Evolutionary conservation across 2,888 invertebrate genomes (phyloP), one percentile per base, ranked within the genome.

Genomic region (Sinopyrophorus schimmeli): DNA sequence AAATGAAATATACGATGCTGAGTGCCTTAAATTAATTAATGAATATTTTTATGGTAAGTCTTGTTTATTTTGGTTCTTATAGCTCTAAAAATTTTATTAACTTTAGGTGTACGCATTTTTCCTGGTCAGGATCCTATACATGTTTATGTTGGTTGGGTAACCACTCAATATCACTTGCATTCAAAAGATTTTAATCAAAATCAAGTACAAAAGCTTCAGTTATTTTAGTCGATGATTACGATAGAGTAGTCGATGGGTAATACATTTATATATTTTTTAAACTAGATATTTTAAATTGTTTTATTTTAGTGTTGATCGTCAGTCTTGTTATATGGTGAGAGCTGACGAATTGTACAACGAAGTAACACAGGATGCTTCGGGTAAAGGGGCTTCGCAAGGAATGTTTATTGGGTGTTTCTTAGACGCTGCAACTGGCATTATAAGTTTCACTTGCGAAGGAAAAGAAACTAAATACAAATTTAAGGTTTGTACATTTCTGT

Each of bases 111-210:
- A 50, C 78, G 89, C 53, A 89, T 96, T 54, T 95, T 92, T 73
- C 95, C 96, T 21, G 95, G 95, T 41, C 95, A 96, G 74, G 95
- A 96, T 69, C 93, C 94, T 0, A 85, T 87, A 0, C 91, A 93
- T 69, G 92, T 98, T 14, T 98, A 93, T 73, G 89, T 99, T 1
- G 99, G 99, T 10, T 99, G 99, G 99, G 98, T 99, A 37, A 98
- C 97, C 0, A 96, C 99, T 0, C 95, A 96, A 69, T 99, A 95
- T 72, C 93, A 94, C 68, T 76, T 91, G 37, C 90, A 92, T 65
- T 92, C 92, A 48, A 89, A 87, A 61, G 90, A 93, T 66, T 92
- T 95, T 71, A 94, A 92, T 70, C 87, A 91, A 72, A 85, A 82
- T 58, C 87, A 89, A 66, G 92, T 94, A 1, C 82, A 89, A 37